phyloP scores from a whole-genome alignment of 2,113 vertebrate genomes.

The Festucalex cinctus region DNA sequence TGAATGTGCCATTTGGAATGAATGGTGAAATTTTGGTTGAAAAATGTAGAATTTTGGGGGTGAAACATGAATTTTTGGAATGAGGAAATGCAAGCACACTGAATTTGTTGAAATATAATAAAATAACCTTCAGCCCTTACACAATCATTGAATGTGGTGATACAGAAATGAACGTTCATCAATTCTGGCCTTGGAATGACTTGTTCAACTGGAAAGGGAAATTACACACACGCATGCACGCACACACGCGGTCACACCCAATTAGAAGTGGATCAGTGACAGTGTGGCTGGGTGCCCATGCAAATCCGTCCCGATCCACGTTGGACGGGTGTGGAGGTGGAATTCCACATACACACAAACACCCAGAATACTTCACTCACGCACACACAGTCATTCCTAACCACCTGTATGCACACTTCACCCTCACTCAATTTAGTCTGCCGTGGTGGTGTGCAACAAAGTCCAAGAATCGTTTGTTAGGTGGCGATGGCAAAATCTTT shows the following conservation, averaged over 20 bases:
- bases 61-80: too few relatives aligned
- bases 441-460: background rate
- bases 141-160: too few relatives aligned
- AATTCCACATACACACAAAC: conserved; percentile 42
- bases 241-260: conserved; percentile 55
- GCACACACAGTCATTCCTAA: background rate
- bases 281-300: conserved; percentile 61
- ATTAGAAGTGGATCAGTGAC: conserved; percentile 66
- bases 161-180: background rate
- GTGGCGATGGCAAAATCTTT: conserved; percentile 7
- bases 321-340: conserved; percentile 45
- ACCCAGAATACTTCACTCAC: background rate
- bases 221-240: background rate
- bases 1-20: too few relatives aligned
- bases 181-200: background rate
- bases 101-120: too few relatives aligned
- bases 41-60: too few relatives aligned
- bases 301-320: conserved; percentile 61
- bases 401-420: too few relatives aligned
- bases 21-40: too few relatives aligned
- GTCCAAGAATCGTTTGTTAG: too few relatives aligned
- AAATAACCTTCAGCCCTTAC: too few relatives aligned
- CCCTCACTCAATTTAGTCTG: too few relatives aligned
- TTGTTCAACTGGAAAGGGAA: conserved; percentile 24
- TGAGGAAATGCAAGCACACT: too few relatives aligned